Base-by-base conservation (phyloP, 2,797 vertebrate species). In the Ammospiza maritima region DNA sequence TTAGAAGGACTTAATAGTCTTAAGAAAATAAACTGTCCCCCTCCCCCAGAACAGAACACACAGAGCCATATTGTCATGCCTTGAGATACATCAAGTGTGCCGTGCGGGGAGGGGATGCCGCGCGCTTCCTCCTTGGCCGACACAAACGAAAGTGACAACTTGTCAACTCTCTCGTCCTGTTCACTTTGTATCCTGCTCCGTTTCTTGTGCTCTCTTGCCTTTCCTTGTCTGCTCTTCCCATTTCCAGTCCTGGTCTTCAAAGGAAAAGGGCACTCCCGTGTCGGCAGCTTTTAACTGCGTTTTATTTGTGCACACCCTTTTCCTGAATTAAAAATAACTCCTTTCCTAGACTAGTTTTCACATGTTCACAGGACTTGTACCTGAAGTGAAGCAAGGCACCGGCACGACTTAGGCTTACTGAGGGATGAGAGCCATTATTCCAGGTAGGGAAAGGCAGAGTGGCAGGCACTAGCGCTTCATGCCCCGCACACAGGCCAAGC, bases 1-100 rank as follows among this genome's bases (percentile, higher is more conserved):
- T 97, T 97, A 97, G 97, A 95, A 97, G 88, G 97, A 96, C 96
- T 97, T 97, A 97, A 97, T 95, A 94, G 53, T 98, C 96, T 97
- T 98, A 98, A 98, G 98, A 98, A 97, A 98, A 97, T 95, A 97
- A 97, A 97, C 72, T 62, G 57, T 45, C 65, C 67, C 88, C 88
- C 89, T 96, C 75, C 92, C 89, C 29, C 34, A 25, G 71, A 80
- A 72, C 81, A 93, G 96, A 92, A 48, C 88, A 95, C 96, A 93
- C 91, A 93, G 88, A 95, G 45, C 92, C 93, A 82, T 94, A 85
- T 89, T 96, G 96, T 94, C 94, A 69, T 67, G 96, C 95, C 94
- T 96, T 97, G 92, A 90, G 97, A 97, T 60, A 96, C 90, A 96
- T 92, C 90, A 92, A 95, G 94, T 57, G 85, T 93, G 74, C 92